Evolutionary conservation across 2,797 vertebrate genomes (phyloP).

Genomic region (Periparus ater): DNA sequence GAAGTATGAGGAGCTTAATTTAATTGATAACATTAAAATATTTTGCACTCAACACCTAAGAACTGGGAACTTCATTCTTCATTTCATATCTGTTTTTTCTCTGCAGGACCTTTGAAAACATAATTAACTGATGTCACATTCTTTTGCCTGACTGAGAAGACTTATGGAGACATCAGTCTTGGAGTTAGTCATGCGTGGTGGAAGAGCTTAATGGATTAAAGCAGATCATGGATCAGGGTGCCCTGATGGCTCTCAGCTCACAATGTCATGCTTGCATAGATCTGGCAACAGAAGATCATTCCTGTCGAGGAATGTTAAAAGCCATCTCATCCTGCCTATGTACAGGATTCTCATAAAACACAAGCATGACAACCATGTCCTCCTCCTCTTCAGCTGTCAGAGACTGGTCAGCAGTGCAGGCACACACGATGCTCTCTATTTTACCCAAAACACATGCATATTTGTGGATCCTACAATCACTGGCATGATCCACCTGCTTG

Average conservation of each 20-base stretch:
- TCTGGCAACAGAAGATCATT: not conserved
- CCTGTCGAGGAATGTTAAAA: not conserved
- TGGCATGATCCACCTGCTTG: fast-evolving
- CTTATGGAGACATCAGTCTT: fast-evolving
- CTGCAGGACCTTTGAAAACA: not conserved
- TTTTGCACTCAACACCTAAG: not conserved
- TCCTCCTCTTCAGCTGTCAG: not conserved
- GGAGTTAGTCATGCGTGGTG: fast-evolving
- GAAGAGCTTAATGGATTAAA: not conserved
- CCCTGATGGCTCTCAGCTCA: not conserved
- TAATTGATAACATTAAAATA: not conserved
- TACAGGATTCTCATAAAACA: not conserved
- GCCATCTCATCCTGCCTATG: not conserved
- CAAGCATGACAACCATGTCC: fast-evolving
- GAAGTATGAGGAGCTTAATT: not conserved
- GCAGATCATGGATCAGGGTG: not conserved
- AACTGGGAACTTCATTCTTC: not conserved
- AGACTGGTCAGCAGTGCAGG: not conserved
- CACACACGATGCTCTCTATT: not conserved
- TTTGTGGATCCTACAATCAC: not conserved
- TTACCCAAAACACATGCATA: not conserved
- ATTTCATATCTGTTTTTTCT: not conserved
- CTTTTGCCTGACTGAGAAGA: not conserved
- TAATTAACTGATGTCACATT: not conserved
- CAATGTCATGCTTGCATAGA: not conserved